phyloP scores from a whole-genome alignment of 1,140 invertebrate species.

The Calosoma granatense region DNA sequence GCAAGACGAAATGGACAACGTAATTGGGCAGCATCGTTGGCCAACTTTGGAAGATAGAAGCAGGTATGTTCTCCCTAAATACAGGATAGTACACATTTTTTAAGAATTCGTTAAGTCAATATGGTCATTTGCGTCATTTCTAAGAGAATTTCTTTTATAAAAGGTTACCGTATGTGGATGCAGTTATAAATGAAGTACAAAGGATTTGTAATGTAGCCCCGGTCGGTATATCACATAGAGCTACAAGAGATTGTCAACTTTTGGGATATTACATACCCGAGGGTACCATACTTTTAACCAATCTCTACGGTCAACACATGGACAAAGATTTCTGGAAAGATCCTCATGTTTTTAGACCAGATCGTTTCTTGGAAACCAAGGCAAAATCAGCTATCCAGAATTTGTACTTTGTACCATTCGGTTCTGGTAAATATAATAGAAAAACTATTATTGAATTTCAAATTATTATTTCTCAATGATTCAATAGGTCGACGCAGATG shows the following conservation, averaged over 20 bases:
- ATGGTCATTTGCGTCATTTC: not conserved
- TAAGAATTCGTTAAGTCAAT: too few species aligned
- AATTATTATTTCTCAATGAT: conserved; percentile 12
- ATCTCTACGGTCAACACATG: conserved; percentile 56
- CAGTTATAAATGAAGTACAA: conserved; percentile 48
- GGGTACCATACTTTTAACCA: conserved; percentile 57
- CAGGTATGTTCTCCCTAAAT: conserved; percentile 36
- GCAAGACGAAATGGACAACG: conserved; percentile 55
- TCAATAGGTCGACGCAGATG: conserved; percentile 51
- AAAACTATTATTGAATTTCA: conserved; percentile 4
- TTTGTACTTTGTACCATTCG: conserved; percentile 56
- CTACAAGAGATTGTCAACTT: conserved; percentile 42
- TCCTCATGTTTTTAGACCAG: conserved; percentile 56
- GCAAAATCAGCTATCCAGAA: conserved; percentile 45
- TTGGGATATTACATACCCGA: conserved; percentile 54
- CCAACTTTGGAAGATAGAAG: conserved; percentile 48
- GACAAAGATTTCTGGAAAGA: conserved; percentile 57
- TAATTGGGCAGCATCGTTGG: conserved; percentile 44
- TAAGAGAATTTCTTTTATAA: not conserved
- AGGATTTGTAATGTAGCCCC: conserved; percentile 47
- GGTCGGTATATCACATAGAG: conserved; percentile 49
- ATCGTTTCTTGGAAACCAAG: conserved; percentile 54
- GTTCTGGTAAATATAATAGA: conserved; percentile 44
- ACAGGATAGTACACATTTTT: not conserved
- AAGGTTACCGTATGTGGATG: conserved; percentile 48